Evolutionary conservation across 2,888 invertebrate genomes (phyloP).

Genomic region (Parnassius apollo): DNA sequence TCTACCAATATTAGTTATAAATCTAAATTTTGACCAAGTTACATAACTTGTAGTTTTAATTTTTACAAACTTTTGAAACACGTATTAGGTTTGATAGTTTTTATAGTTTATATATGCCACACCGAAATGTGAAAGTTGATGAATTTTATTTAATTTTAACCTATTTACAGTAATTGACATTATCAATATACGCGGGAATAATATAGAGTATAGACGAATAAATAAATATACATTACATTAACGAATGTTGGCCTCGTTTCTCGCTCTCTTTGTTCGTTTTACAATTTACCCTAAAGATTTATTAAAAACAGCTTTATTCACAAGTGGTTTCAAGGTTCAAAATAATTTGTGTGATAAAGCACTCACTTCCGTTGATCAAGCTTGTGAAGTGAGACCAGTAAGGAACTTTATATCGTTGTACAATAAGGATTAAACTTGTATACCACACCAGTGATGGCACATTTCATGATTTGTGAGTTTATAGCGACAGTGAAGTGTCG

Average conservation of each 20-base stretch:
- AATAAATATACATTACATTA: conserved; percentile 81
- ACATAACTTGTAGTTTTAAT: no score
- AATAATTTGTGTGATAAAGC: conserved; percentile 63
- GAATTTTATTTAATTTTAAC: conserved; percentile 44
- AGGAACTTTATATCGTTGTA: conserved; percentile 44
- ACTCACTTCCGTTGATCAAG: conserved; percentile 62
- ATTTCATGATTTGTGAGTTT: conserved; percentile 82
- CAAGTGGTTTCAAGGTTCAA: conserved; percentile 65
- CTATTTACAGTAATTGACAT: conserved; percentile 62
- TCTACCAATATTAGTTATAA: no score
- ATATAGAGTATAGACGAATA: conserved; percentile 52
- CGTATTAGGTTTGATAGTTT: no score
- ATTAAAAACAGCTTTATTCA: conserved; percentile 71
- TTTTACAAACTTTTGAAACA: no score
- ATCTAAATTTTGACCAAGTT: no score
- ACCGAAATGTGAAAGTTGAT: conserved; percentile 5
- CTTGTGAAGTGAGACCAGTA: conserved; percentile 39
- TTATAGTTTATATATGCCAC: no score
- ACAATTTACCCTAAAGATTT: conserved; percentile 63
- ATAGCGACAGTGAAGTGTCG: conserved; percentile 80
- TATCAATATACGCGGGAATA: conserved; percentile 57
- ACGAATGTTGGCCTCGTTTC: conserved; percentile 80
- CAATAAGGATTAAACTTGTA: conserved; percentile 50
- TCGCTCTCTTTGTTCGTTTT: conserved; percentile 79
- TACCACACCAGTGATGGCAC: conserved; percentile 52